Percentiles rank a stretch among this genome's conserved stretches.
Evolutionary conservation across 2,888 invertebrate genomes (phyloP).

Genomic region (Drosophila paramelanica): DNA sequence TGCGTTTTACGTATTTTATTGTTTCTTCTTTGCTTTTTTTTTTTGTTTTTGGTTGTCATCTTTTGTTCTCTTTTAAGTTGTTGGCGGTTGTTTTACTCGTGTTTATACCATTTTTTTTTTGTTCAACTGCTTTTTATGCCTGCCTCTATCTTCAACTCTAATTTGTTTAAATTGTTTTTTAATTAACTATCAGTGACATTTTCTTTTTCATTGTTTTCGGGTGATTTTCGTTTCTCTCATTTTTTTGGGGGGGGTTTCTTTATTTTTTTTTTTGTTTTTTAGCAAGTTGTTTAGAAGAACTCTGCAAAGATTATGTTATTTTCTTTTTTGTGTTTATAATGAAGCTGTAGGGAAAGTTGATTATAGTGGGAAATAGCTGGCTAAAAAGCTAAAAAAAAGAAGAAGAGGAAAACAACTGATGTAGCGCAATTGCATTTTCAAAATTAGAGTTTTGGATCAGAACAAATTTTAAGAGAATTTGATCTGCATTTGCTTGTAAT

Average conservation of each 20-base stretch:
- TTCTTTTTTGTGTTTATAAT: conserved; percentile 27
- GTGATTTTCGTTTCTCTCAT: conserved; percentile 42
- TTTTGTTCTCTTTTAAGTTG: conserved; percentile 25
- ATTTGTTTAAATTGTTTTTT: conserved; percentile 82
- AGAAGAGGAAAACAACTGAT: not conserved
- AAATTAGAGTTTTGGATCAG: not conserved
- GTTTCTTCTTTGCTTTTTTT: conserved; percentile 34
- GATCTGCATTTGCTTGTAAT: not conserved
- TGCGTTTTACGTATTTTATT: conserved; percentile 59
- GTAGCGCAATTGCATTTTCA: not conserved
- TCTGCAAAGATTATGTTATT: conserved; percentile 25
- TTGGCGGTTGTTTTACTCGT: conserved; percentile 16
- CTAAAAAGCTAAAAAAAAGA: not conserved
- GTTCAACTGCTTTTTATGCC: conserved; percentile 16
- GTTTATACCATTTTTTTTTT: conserved; percentile 19
- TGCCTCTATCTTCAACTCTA: conserved; percentile 66
- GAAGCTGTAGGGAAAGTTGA: conserved; percentile 63
- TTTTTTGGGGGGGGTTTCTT: not conserved
- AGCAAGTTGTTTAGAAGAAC: conserved; percentile 29
- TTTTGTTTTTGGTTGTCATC: conserved; percentile 31
- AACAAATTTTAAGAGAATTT: not conserved
- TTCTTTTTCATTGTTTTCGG: conserved; percentile 63
- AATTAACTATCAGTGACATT: conserved; percentile 79
- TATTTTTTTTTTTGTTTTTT: conserved; percentile 9
- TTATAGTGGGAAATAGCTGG: conserved; percentile 17